These are phyloP conservation scores for Pocillopora verrucosa DNA, from an alignment of 64 coral and sea anemone species.

Conservation along the genomic window DNA sequence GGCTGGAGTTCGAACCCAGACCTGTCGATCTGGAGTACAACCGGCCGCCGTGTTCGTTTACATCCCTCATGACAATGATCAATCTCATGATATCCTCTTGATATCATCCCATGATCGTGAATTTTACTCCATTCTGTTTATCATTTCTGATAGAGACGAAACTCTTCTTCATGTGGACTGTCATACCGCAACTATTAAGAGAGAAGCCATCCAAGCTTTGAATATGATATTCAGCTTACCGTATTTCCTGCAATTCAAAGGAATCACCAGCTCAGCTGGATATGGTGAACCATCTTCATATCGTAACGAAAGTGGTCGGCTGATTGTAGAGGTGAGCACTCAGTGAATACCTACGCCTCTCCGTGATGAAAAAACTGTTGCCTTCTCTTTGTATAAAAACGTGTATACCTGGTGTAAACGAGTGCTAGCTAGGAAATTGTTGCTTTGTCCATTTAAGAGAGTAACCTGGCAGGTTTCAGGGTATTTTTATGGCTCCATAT, in stretches of 20 bases:
- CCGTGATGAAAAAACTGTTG: neutral
- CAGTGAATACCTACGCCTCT: neutral
- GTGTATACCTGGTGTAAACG: too few species aligned
- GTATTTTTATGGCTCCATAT: too few species aligned
- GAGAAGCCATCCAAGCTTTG: neutral
- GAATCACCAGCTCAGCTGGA: neutral
- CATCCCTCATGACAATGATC: too few species aligned
- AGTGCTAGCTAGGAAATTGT: too few species aligned
- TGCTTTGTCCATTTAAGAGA: too few species aligned
- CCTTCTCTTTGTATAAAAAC: too few species aligned
- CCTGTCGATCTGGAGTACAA: too few species aligned
- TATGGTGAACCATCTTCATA: neutral
- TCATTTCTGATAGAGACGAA: neutral
- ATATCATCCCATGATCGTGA: neutral
- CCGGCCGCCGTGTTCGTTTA: too few species aligned
- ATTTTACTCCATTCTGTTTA: neutral
- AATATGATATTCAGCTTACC: neutral
- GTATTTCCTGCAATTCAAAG: neutral
- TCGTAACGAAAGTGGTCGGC: neutral
- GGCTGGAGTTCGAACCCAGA: too few species aligned
- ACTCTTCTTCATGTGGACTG: neutral
- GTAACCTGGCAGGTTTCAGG: too few species aligned
- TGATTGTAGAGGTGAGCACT: neutral
- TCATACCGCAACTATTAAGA: neutral
- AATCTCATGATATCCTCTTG: too few species aligned